These are phyloP conservation scores for Drymodes brunneopygia DNA, from an alignment of 2,113 vertebrate genomes.

Conservation along the genomic window DNA sequence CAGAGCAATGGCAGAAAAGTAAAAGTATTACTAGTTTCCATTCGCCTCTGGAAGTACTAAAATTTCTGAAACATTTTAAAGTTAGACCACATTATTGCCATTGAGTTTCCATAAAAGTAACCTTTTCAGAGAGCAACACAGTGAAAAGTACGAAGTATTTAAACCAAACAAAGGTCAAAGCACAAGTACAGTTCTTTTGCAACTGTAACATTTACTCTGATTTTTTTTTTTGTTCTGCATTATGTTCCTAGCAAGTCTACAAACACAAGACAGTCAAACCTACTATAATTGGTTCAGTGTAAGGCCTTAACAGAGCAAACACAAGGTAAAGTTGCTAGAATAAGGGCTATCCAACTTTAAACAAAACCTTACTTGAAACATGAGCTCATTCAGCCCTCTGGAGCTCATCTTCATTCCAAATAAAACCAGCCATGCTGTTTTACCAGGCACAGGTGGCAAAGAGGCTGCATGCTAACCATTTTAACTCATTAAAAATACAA, in stretches of 20 bases:
- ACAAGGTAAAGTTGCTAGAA: background rate
- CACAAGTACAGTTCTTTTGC: background rate
- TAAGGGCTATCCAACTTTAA: background rate
- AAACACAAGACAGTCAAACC: background rate
- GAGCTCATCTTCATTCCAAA: background rate
- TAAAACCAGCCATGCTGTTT: background rate
- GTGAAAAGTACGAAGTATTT: background rate
- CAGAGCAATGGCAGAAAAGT: background rate
- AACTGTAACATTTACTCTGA: background rate
- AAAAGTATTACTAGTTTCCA: background rate
- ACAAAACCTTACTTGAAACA: background rate
- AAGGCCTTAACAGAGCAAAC: background rate
- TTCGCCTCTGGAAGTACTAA: background rate
- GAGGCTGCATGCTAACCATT: background rate
- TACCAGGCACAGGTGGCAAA: background rate
- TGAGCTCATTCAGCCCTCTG: background rate
- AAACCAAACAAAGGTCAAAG: background rate
- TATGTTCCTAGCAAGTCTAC: background rate
- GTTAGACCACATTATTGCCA: background rate
- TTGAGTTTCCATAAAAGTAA: background rate
- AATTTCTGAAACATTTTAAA: background rate
- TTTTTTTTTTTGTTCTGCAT: background rate
- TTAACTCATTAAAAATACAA: background rate
- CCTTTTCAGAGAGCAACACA: background rate
- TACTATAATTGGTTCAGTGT: background rate